Percentiles rank a stretch among this genome's conserved stretches.
phyloP scores from a whole-genome alignment of 2,888 invertebrate genomes.

The Agrochola macilenta region DNA sequence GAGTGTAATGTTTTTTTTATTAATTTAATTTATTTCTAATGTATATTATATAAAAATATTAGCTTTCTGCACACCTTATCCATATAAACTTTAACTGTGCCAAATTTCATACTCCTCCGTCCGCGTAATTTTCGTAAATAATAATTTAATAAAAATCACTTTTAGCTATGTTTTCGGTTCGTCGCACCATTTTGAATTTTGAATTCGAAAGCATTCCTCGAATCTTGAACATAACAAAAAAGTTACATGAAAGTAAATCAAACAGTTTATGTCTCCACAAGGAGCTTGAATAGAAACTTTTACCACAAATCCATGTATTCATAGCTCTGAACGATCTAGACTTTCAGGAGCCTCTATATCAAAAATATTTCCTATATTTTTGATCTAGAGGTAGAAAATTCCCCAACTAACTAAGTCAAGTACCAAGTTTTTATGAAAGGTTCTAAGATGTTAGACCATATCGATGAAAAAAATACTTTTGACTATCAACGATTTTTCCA shows the following conservation, averaged over 20 bases:
- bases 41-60: no score
- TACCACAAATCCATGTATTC: constrained; percentile 39
- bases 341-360: background rate
- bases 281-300: constrained; percentile 30
- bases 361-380: constrained; percentile 7
- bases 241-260: constrained; percentile 23
- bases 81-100: no score
- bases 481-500: constrained; percentile 21
- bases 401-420: constrained; percentile 1
- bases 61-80: no score
- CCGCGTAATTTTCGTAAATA: no score
- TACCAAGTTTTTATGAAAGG: constrained; percentile 19
- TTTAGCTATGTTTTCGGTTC: constrained; percentile 17
- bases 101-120: no score
- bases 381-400: background rate
- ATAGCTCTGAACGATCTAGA: constrained; percentile 32
- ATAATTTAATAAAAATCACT: no score
- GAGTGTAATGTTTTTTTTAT: no score
- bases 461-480: constrained; percentile 45
- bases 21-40: no score
- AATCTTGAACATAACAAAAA: constrained; percentile 22
- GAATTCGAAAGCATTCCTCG: background rate
- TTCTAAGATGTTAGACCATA: constrained; percentile 22
- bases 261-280: constrained; percentile 22
- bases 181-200: no score